Conservation (phyloP, 2,888 invertebrate species). For the Heliconius ethilla region DNA sequence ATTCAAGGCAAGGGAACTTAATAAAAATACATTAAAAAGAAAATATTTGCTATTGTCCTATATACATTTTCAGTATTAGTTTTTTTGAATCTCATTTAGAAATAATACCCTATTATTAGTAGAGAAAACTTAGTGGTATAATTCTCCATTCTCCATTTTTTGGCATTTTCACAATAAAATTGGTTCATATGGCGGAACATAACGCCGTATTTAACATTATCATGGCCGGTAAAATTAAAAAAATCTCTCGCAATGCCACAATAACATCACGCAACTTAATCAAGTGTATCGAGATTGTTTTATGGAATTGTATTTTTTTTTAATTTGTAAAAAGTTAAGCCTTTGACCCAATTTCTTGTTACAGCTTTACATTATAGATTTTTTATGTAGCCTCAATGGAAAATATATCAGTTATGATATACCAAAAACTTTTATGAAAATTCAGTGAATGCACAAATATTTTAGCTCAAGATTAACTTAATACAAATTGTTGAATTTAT, state of each 20-base stretch:
- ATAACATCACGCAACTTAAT: neutral
- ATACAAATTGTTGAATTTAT: neutral
- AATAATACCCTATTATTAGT: neutral
- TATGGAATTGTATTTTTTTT: no score
- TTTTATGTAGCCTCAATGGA: neutral
- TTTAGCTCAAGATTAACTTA: constrained; percentile 3
- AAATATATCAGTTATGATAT: neutral
- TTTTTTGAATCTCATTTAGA: neutral
- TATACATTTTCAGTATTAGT: neutral
- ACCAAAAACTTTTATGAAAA: constrained; percentile 1
- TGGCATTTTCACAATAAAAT: no score
- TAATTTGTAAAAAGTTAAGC: neutral
- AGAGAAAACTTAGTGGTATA: neutral
- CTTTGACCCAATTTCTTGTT: neutral
- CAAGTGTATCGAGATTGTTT: neutral
- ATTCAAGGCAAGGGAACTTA: constrained; percentile 5
- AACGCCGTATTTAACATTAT: no score
- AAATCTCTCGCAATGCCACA: neutral
- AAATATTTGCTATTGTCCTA: neutral
- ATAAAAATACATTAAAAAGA: constrained; percentile 15
- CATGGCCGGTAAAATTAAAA: no score
- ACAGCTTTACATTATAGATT: neutral
- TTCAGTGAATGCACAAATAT: neutral
- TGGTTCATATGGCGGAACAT: no score
- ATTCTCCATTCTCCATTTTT: neutral